Base-by-base conservation (phyloP, 2,113 vertebrate genomes). In the Anolis sagrei region DNA sequence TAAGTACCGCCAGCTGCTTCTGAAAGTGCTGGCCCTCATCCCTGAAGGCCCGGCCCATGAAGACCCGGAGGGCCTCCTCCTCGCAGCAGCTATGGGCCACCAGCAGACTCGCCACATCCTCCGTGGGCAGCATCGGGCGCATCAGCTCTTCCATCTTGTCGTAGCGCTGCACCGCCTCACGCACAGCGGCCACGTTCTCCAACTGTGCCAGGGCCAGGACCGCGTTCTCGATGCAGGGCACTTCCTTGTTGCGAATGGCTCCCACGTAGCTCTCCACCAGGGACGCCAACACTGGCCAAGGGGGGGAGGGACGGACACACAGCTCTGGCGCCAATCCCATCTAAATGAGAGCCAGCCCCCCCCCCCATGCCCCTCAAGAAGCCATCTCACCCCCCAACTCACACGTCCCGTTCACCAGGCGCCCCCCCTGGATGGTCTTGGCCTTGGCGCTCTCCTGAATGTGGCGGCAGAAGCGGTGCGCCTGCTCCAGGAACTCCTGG, bases 141-240 rank as follows among this genome's bases (percentile, higher is more conserved):
- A 5, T 1, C 48, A 64, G 76, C 29, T 0, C 19, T 86, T 92
- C 90, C 82, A 74, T 72, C 5, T 79, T 34, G 25, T 83, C 61
- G 79, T 95, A 96, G 44, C 86, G 74, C 1, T 44, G 58, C 18
- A 93, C 2, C 0, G 86, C 92, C 34, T 94, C 91, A 29, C 87
- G 2, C 27, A 95, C 1, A 0, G 95, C 95, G 0, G 34, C 86
- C 21, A 91, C 54, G 25, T 96, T 96, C 89, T 96, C 94, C 7
- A 66, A 81, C 76, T 90, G 44, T 0, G 95, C 90, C 93, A 96
- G 83, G 27, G 91, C 81, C 62, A 84, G 29, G 70, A 95, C 91
- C 1, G 93, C 85, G 0, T 93, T 96, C 86, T 95, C 94, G 39
- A 95, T 74, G 87, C 94, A 95, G 13, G 92, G 93, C 4, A 96